Conservation (phyloP, 1,140 invertebrate species). For the Argopecten irradians region DNA sequence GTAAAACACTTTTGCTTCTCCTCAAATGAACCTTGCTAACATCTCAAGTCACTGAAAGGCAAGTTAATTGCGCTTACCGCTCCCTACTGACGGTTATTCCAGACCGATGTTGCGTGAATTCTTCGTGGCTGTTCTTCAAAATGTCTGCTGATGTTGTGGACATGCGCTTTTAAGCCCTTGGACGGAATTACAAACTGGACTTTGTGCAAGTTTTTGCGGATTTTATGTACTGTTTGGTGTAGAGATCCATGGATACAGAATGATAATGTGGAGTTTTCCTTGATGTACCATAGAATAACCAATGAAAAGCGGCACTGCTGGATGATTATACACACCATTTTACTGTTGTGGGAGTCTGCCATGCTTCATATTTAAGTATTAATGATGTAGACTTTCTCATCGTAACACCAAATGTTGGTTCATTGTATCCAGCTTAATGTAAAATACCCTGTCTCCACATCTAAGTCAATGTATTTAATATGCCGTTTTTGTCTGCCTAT, state of each 20-base stretch:
- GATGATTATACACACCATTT: too few relatives aligned
- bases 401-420: too few relatives aligned
- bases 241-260: background rate
- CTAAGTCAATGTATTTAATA: too few relatives aligned
- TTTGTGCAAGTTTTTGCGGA: background rate
- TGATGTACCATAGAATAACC: too few relatives aligned
- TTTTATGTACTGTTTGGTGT: constrained; percentile 27
- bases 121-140: background rate
- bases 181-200: background rate
- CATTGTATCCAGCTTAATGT: too few relatives aligned
- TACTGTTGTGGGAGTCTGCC: too few relatives aligned
- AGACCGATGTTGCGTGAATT: background rate
- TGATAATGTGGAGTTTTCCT: background rate
- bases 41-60: constrained; percentile 48
- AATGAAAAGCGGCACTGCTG: too few relatives aligned
- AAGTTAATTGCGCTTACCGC: background rate
- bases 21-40: background rate
- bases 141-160: background rate
- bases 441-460: too few relatives aligned
- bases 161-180: background rate
- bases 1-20: constrained; percentile 57
- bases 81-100: background rate
- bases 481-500: too few relatives aligned
- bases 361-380: too few relatives aligned
- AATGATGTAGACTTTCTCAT: too few relatives aligned